Percentiles rank a stretch among this genome's conserved stretches.
Conservation (phyloP, 2,113 vertebrate genomes). For the Monopterus albus region DNA sequence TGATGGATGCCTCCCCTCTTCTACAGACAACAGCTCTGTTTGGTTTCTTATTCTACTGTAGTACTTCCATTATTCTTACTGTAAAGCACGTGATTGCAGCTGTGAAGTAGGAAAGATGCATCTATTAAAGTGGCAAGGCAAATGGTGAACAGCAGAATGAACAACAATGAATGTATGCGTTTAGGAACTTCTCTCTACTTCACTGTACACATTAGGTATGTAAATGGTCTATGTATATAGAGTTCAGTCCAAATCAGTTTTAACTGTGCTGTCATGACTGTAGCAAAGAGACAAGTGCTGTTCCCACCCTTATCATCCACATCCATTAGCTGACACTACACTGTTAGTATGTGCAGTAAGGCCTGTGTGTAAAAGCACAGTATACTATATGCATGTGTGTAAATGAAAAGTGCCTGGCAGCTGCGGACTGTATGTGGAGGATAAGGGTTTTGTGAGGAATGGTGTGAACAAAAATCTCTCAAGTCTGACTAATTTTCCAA, state of each 20-base stretch:
- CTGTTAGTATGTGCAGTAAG: not conserved
- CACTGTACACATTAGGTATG: constrained; percentile 40
- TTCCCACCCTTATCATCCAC: not conserved
- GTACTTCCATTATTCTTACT: constrained; percentile 31
- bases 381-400: not conserved
- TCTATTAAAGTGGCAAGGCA: constrained; percentile 28
- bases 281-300: constrained; percentile 19
- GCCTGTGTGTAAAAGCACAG: not conserved
- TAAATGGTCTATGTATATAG: constrained; percentile 56
- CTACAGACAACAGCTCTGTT: constrained; percentile 29
- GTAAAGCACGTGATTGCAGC: constrained; percentile 28
- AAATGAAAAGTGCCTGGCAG: too few species aligned
- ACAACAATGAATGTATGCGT: constrained; percentile 22
- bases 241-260: constrained; percentile 41
- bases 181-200: not conserved
- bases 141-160: constrained; percentile 23
- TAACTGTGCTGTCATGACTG: constrained; percentile 11
- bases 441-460: too few species aligned
- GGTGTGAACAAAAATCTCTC: too few species aligned
- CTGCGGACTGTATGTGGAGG: not conserved
- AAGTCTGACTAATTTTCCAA: not conserved
- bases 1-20: constrained; percentile 52
- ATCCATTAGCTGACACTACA: constrained; percentile 10
- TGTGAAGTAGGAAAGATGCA: constrained; percentile 32
- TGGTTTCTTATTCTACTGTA: constrained; percentile 31